Evolutionary conservation across 92 coral and sea anemone species (phyloP).

Genomic region (Zoanthus sociatus): DNA sequence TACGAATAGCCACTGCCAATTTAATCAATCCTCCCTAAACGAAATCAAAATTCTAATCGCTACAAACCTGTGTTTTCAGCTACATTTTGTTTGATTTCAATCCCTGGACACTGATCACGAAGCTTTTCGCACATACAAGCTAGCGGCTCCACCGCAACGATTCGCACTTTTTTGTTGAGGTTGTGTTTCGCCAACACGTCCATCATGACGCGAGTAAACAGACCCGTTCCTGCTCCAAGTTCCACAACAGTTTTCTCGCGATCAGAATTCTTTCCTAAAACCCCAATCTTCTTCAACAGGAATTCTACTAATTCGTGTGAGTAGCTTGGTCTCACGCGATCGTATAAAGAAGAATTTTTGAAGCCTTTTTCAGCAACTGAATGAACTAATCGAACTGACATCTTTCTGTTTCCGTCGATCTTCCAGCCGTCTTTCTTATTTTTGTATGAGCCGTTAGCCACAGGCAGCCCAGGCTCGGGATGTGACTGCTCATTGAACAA

Average conservation of each 20-base stretch:
- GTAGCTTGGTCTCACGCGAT: conserved; percentile 66
- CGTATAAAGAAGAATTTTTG: conserved; percentile 63
- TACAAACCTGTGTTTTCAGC: conserved; percentile 75
- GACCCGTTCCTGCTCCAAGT: conserved; percentile 81
- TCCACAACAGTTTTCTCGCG: conserved; percentile 59
- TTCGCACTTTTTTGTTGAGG: conserved; percentile 41
- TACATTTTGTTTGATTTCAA: conserved; percentile 62
- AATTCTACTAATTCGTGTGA: conserved; percentile 68
- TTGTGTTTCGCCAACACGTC: conserved; percentile 49
- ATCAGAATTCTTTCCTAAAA: conserved; percentile 38
- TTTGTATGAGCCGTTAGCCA: no score
- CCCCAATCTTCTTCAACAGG: conserved; percentile 59
- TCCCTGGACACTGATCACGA: conserved; percentile 55
- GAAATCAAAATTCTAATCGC: background rate
- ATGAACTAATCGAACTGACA: background rate
- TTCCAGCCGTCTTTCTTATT: no score
- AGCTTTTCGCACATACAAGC: conserved; percentile 68
- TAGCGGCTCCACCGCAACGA: conserved; percentile 71
- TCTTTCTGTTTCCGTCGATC: no score
- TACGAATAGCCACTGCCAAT: no score
- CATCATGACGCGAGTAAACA: conserved; percentile 74
- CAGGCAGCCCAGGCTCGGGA: no score
- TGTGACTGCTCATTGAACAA: no score
- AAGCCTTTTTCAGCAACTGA: conserved; percentile 64
- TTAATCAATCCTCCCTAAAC: no score